These are phyloP conservation scores for Aphis craccivora DNA, from an alignment of 1,140 invertebrate species.

Conservation along the genomic window DNA sequence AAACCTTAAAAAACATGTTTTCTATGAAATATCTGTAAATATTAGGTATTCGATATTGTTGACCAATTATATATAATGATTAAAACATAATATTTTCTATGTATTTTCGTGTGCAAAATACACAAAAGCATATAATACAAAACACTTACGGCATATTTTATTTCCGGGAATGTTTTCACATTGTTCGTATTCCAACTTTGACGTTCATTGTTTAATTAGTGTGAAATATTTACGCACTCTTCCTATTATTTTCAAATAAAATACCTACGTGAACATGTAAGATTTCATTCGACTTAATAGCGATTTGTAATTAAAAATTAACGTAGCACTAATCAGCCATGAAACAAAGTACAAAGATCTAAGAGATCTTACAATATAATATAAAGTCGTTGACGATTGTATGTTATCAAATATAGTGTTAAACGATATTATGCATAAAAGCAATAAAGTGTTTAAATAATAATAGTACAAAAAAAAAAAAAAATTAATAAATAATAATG, in stretches of 20 bases:
- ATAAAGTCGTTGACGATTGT: not conserved
- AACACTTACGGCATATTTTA: not conserved
- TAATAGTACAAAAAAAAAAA: not conserved
- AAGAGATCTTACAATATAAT: not conserved
- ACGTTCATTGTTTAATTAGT: slow-evolving; percentile 24
- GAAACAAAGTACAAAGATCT: not conserved
- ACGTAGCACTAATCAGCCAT: not conserved
- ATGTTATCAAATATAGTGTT: not conserved
- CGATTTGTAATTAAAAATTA: not conserved
- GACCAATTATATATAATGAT: not conserved
- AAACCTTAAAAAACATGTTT: not conserved
- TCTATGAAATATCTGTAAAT: not conserved
- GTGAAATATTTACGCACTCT: not conserved
- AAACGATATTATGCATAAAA: not conserved
- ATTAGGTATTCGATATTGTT: slow-evolving; percentile 14
- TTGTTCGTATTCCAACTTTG: not conserved
- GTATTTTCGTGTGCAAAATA: slow-evolving; percentile 18
- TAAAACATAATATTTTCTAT: slow-evolving; percentile 1
- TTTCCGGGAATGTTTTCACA: slow-evolving; percentile 33
- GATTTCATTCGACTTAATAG: not conserved
- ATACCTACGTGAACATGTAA: not conserved
- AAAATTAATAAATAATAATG: not conserved
- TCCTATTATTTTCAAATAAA: not conserved
- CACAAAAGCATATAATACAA: slow-evolving; percentile 10
- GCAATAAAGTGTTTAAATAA: not conserved